These are phyloP conservation scores for Sycophaga agraensis DNA, from an alignment of 1,140 invertebrate genomes.

Conservation along the genomic window DNA sequence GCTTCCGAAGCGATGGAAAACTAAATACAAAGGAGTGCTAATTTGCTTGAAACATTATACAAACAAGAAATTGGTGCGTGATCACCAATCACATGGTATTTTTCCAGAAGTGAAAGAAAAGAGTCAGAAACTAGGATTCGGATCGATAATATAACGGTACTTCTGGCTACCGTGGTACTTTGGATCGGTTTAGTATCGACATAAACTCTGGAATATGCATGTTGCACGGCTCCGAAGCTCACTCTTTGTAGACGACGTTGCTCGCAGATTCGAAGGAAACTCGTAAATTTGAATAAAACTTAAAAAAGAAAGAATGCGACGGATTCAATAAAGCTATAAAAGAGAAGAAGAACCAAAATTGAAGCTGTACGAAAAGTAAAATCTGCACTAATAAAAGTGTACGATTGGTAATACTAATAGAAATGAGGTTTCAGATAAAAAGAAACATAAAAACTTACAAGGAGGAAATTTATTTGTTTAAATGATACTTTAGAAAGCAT, in stretches of 20 bases:
- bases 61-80: no score
- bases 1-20: no score
- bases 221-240: conserved; percentile 19
- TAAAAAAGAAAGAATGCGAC: conserved; percentile 7
- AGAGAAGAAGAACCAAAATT: neutral
- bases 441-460: no score
- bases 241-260: conserved; percentile 13
- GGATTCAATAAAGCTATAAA: conserved; percentile 23
- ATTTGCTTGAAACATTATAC: no score
- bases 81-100: conserved; percentile 19
- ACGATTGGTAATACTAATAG: no score
- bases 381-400: no score
- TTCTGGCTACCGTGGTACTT: conserved; percentile 36
- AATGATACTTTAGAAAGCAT: no score
- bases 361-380: no score
- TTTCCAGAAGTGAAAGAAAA: conserved; percentile 11
- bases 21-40: no score
- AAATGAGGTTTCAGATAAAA: no score
- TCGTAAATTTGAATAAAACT: conserved; percentile 28
- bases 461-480: no score
- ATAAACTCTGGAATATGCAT: conserved; percentile 38
- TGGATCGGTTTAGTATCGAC: conserved; percentile 39
- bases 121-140: neutral
- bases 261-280: conserved; percentile 23
- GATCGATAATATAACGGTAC: conserved; percentile 33